Evolutionary conservation across 2,888 invertebrate species (phyloP).

Genomic region (Choristoneura rosaceana): DNA sequence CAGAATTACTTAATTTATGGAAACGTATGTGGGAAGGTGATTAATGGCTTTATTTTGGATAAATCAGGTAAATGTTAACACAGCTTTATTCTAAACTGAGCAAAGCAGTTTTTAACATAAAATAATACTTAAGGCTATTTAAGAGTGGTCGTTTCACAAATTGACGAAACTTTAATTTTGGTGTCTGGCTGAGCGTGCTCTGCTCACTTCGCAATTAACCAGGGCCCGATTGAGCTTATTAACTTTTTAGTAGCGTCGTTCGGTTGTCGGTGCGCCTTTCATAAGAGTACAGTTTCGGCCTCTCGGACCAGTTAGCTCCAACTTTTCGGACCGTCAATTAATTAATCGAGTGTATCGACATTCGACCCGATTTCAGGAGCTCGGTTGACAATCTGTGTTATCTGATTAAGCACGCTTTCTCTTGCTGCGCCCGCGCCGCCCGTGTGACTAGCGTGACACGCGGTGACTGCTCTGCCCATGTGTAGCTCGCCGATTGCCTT

Average conservation of each 20-base stretch:
- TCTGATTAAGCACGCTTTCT: slow-evolving; percentile 86
- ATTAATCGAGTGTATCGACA: slow-evolving; percentile 85
- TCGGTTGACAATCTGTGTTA: slow-evolving; percentile 84
- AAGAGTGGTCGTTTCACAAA: slow-evolving; percentile 2
- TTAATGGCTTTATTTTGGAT: slow-evolving; percentile 18
- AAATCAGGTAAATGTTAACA: background rate
- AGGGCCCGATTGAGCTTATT: slow-evolving; percentile 39
- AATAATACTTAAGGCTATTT: background rate
- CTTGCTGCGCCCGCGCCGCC: slow-evolving; percentile 53
- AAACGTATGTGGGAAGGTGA: slow-evolving; percentile 32
- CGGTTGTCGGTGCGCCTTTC: slow-evolving; percentile 56
- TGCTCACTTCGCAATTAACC: slow-evolving; percentile 37
- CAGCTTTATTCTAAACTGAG: background rate
- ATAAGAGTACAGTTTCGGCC: slow-evolving; percentile 73
- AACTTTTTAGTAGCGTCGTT: slow-evolving; percentile 41
- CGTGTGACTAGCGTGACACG: slow-evolving; percentile 59
- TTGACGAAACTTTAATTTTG: slow-evolving; percentile 29
- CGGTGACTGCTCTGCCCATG: slow-evolving; percentile 54
- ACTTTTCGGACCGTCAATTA: slow-evolving; percentile 82
- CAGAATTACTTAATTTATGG: slow-evolving; percentile 35
- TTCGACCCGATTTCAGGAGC: slow-evolving; percentile 85
- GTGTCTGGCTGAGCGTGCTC: slow-evolving; percentile 15
- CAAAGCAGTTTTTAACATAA: background rate
- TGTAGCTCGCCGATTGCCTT: slow-evolving; percentile 65
- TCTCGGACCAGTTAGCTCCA: slow-evolving; percentile 76